A percentile compares a stretch with the other conserved stretches of the same genome.
Conservation (phyloP, 1,140 invertebrate species). For the Apis dorsata region DNA sequence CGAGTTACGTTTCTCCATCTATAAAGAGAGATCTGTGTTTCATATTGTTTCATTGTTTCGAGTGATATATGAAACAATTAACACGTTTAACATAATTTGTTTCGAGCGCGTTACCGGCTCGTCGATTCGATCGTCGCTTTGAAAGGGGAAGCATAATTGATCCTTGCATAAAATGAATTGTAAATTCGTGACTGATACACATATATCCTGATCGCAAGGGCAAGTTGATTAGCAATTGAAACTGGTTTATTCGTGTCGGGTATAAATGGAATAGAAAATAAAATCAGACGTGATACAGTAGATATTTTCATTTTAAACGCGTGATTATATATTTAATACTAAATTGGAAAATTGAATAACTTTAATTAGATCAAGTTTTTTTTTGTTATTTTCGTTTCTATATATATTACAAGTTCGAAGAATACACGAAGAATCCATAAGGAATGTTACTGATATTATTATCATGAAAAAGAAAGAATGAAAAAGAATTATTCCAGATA, state of each 20-base stretch:
- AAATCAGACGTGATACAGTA: neutral
- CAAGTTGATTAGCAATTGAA: constrained; percentile 62
- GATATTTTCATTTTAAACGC: too few relatives aligned
- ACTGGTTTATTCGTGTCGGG: constrained; percentile 66
- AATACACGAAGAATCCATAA: too few relatives aligned
- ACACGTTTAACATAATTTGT: constrained; percentile 32
- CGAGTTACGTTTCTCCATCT: neutral
- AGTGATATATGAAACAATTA: neutral
- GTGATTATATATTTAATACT: too few relatives aligned
- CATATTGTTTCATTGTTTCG: neutral
- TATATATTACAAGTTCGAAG: too few relatives aligned
- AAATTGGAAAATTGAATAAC: too few relatives aligned
- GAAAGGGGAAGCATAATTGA: neutral
- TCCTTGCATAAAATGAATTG: constrained; percentile 26
- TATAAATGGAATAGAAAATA: constrained; percentile 40
- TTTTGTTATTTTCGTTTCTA: neutral
- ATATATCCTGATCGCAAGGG: constrained; percentile 49
- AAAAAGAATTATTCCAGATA: too few relatives aligned
- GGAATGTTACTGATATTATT: too few relatives aligned
- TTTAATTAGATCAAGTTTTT: neutral
- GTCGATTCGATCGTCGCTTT: constrained; percentile 3
- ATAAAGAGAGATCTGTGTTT: neutral
- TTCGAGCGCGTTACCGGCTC: neutral
- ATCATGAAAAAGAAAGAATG: too few relatives aligned
- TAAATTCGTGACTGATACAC: constrained; percentile 58